Evolutionary conservation across 1,140 invertebrate genomes (phyloP).

Genomic region (Neodiprion fabricii): DNA sequence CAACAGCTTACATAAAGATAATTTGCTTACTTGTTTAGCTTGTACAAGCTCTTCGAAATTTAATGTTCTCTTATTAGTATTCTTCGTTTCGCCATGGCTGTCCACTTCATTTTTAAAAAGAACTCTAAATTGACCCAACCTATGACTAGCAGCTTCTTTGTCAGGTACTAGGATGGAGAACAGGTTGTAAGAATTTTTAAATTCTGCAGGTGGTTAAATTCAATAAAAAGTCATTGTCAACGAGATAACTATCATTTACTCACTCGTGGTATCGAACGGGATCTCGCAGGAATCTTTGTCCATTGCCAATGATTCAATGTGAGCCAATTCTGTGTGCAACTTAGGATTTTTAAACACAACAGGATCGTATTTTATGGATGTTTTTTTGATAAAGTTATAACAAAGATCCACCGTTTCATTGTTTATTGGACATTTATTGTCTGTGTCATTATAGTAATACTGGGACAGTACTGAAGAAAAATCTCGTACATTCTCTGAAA

Average conservation of each 20-base stretch:
- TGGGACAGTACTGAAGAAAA: neutral
- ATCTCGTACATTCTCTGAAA: constrained; percentile 29
- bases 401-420: constrained; percentile 17
- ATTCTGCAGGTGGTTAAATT: neutral
- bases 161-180: neutral
- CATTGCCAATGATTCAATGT: constrained; percentile 36
- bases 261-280: neutral
- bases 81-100: neutral
- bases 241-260: neutral
- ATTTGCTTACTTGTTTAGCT: neutral
- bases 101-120: neutral
- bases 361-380: constrained; percentile 23
- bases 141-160: neutral
- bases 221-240: neutral
- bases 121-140: neutral
- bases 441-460: constrained; percentile 12
- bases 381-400: constrained; percentile 30
- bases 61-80: neutral
- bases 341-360: constrained; percentile 33
- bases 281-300: constrained; percentile 20
- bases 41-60: neutral
- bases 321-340: constrained; percentile 22
- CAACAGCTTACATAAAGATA: too few species aligned
- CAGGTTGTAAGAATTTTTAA: neutral
- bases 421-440: constrained; percentile 12